Evolutionary conservation across 2,888 invertebrate genomes (phyloP).

Genomic region (Hirudinaria manillensis): DNA sequence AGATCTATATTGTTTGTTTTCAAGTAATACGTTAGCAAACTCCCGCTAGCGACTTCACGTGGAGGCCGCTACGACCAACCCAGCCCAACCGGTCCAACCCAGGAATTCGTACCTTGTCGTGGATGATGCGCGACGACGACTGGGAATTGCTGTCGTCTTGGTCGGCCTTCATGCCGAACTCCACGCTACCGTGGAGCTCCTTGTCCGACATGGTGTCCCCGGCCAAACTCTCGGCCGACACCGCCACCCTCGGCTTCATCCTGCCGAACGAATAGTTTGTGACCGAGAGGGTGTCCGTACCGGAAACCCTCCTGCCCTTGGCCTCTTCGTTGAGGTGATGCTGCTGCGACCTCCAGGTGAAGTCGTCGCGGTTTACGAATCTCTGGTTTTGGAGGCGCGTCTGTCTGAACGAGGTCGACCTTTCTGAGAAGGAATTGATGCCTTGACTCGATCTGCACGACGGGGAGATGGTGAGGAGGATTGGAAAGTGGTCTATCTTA

Average conservation of each 20-base stretch:
- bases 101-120: background rate
- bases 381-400: background rate
- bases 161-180: background rate
- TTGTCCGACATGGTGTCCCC: background rate
- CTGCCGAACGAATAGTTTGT: slow-evolving; percentile 10
- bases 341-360: slow-evolving; percentile 10
- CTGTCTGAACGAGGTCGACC: slow-evolving; percentile 11
- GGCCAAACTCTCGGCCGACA: slow-evolving; percentile 8
- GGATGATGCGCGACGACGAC: background rate
- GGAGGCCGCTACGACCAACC: too few relatives aligned
- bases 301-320: slow-evolving; percentile 3
- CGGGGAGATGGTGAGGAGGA: too few relatives aligned
- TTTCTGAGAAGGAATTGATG: background rate
- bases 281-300: background rate
- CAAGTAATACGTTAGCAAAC: too few relatives aligned
- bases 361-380: background rate
- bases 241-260: slow-evolving; percentile 1
- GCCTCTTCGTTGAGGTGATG: slow-evolving; percentile 1
- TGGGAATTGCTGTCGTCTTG: slow-evolving; percentile 1
- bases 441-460: background rate
- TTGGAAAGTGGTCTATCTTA: too few relatives aligned
- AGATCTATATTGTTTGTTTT: too few relatives aligned
- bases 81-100: too few relatives aligned
- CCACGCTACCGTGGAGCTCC: background rate
- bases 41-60: too few relatives aligned